Evolutionary conservation across 2,797 vertebrate genomes (phyloP).

Genomic region (Antrozous pallidus): DNA sequence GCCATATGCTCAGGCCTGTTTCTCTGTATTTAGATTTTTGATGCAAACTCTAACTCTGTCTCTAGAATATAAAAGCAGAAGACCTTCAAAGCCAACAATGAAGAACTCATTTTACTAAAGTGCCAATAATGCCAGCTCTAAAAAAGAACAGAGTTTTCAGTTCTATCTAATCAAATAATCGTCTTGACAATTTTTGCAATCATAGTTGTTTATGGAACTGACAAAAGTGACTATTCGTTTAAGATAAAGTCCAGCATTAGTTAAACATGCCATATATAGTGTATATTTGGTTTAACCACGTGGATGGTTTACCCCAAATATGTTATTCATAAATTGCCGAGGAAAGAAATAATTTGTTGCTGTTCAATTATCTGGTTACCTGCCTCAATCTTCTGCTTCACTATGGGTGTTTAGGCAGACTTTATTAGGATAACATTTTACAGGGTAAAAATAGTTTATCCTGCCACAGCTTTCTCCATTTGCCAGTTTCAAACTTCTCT

Average conservation of each 20-base stretch:
- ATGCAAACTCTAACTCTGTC: background rate
- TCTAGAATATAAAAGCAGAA: constrained; percentile 41
- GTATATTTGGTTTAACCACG: background rate
- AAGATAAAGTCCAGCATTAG: background rate
- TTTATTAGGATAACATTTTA: background rate
- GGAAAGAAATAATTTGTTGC: background rate
- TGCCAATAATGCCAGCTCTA: background rate
- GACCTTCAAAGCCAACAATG: background rate
- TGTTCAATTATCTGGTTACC: background rate
- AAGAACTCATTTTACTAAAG: background rate
- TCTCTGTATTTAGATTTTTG: constrained; percentile 44
- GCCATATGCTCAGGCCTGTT: background rate
- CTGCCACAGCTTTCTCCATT: background rate
- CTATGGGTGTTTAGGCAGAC: background rate
- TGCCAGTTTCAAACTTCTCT: background rate
- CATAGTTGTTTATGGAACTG: background rate
- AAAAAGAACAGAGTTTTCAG: background rate
- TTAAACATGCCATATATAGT: background rate
- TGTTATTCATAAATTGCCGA: background rate
- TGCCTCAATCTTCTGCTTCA: background rate
- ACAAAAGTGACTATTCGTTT: background rate
- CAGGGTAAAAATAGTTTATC: background rate
- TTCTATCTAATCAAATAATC: background rate
- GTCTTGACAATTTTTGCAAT: background rate
- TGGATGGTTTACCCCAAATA: background rate